These are phyloP conservation scores for Zaprionus taronus DNA, from an alignment of 1,140 invertebrate species.

Conservation along the genomic window DNA sequence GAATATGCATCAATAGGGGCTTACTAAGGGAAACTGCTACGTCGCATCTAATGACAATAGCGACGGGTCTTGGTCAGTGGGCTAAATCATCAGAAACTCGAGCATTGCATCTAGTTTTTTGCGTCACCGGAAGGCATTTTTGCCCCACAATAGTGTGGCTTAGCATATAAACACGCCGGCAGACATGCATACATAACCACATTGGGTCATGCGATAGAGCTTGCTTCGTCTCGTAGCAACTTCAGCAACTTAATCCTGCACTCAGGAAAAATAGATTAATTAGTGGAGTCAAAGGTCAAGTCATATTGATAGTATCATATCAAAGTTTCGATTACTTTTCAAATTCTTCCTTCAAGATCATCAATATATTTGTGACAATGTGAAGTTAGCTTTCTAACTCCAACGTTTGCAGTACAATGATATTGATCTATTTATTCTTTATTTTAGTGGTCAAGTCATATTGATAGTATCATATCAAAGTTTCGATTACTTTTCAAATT, in stretches of 20 bases:
- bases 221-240: conserved; percentile 69
- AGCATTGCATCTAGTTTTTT: not conserved
- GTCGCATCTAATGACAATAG: conserved; percentile 21
- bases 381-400: too few relatives aligned
- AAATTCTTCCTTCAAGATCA: too few relatives aligned
- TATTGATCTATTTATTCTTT: not conserved
- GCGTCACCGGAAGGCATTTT: not conserved
- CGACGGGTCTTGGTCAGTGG: conserved; percentile 28
- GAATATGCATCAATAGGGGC: conserved; percentile 55
- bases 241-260: conserved; percentile 60
- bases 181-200: conserved; percentile 22
- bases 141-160: not conserved
- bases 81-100: conserved; percentile 41
- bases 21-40: conserved; percentile 2
- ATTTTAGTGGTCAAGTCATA: too few relatives aligned
- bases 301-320: too few relatives aligned
- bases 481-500: too few relatives aligned
- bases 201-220: not conserved
- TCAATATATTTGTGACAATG: not conserved
- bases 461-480: too few relatives aligned
- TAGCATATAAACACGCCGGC: not conserved
- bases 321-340: too few relatives aligned
- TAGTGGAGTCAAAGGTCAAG: too few relatives aligned
- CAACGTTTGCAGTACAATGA: not conserved
- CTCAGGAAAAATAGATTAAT: conserved; percentile 9